Evolutionary conservation across 2,113 vertebrate genomes (phyloP).

Genomic region (Leucosticte australis): DNA sequence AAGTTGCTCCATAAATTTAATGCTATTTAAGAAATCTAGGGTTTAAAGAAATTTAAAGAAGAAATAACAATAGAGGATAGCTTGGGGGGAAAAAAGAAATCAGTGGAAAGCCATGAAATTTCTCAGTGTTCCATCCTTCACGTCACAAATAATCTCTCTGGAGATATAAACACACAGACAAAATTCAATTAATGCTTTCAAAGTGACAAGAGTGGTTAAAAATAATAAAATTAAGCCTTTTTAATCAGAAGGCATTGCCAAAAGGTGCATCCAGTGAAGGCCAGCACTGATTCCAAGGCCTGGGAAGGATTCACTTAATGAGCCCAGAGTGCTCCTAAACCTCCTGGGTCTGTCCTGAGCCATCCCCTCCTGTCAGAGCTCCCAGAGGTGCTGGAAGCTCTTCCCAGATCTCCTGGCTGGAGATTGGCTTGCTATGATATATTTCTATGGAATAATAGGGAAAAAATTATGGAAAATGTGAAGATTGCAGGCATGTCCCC

Average conservation of each 20-base stretch:
- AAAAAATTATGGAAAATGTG: conserved; percentile 4
- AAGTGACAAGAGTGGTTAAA: conserved; percentile 23
- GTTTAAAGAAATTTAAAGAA: conserved; percentile 29
- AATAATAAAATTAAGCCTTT: conserved; percentile 36
- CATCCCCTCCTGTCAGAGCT: not conserved
- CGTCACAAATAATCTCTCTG: conserved; percentile 30
- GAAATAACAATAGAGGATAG: not conserved
- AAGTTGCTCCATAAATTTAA: not conserved
- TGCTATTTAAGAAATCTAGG: not conserved
- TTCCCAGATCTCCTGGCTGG: not conserved
- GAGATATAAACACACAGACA: not conserved
- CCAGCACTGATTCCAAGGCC: not conserved
- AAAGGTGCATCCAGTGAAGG: not conserved
- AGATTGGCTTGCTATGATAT: not conserved
- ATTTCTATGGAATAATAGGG: not conserved
- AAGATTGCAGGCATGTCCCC: not conserved
- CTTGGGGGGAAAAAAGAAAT: not conserved
- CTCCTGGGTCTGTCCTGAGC: not conserved
- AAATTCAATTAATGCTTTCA: conserved; percentile 44
- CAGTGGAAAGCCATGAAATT: conserved; percentile 24
- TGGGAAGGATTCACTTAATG: not conserved
- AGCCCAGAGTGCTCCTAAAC: not conserved
- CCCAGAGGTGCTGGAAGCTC: not conserved
- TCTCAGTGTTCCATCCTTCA: not conserved
- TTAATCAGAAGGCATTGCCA: conserved; percentile 2